phyloP scores from a whole-genome alignment of 2,113 vertebrate species.

The Engystomops pustulosus region DNA sequence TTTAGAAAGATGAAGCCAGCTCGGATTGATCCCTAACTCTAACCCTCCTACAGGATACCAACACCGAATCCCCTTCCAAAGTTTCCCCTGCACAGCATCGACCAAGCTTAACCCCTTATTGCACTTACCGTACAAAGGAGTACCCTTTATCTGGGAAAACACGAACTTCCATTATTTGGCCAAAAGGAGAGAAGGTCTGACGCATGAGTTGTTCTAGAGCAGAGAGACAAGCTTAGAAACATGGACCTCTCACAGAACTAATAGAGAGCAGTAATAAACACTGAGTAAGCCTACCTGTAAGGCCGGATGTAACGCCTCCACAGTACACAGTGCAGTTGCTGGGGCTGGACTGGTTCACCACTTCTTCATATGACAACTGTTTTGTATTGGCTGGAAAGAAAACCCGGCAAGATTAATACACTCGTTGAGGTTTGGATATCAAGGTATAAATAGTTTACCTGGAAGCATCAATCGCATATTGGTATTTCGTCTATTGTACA shows the following conservation, averaged over 20 bases:
- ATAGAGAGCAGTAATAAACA: too few relatives aligned
- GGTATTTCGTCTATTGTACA: too few relatives aligned
- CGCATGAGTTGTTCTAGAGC: constrained; percentile 95
- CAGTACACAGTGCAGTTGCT: constrained; percentile 98
- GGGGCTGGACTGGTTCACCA: constrained; percentile 95
- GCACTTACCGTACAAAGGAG: constrained; percentile 90
- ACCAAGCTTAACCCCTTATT: too few relatives aligned
- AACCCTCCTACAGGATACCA: too few relatives aligned
- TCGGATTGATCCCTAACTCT: too few relatives aligned
- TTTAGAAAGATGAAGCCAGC: too few relatives aligned
- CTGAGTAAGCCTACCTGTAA: constrained; percentile 82
- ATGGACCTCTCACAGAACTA: not conserved
- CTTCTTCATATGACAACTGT: constrained; percentile 94
- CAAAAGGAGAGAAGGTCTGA: constrained; percentile 96
- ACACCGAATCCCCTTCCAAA: too few relatives aligned
- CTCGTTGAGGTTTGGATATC: too few relatives aligned
- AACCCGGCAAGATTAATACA: too few relatives aligned
- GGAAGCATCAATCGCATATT: too few relatives aligned
- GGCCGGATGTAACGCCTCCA: constrained; percentile 90
- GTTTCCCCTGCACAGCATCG: too few relatives aligned
- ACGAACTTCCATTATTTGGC: constrained; percentile 96
- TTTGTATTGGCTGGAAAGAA: constrained; percentile 81
- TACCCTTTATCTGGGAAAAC: constrained; percentile 99
- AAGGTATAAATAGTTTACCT: too few relatives aligned
- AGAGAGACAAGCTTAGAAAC: not conserved